Base-by-base conservation (phyloP, 2,797 vertebrate genomes). In the Hozukius guyotensis region DNA sequence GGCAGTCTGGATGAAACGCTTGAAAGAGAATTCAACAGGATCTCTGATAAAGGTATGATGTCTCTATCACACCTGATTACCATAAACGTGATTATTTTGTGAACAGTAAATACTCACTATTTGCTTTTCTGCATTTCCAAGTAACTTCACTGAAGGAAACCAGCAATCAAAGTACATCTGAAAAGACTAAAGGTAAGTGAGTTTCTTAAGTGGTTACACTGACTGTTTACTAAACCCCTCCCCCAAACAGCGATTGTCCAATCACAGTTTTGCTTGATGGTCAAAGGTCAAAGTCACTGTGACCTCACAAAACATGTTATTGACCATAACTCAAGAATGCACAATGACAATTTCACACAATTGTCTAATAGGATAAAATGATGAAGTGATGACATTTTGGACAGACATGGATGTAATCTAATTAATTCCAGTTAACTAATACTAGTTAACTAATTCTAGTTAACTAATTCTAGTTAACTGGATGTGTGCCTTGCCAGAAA, bases 1-100 rank as follows among this genome's bases (percentile, higher is more conserved):
- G 85, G 84, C 61, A 75, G 74, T 27, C 78, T 96, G 75, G 87
- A 90, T 0, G 91, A 95, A 16, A 75, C 86, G 1, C 89, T 95
- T 2, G 84, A 94, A 20, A 88, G 70, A 78, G 96, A 96, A 25
- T 84, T 90, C 42, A 57, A 29, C 63, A 90, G 85, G 77, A 89
- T 96, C 67, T 93, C 93, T 0, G 93, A 95, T n/a, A 94, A 95
- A 60, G 94, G 96, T 95, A 56, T 0, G 60, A 68, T 0, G 53
- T 34, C 3, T 24, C 4, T 25, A 8, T 63, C 5, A 36, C 9
- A 9, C 3, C 4, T 3, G 1, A 52, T 29, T 4, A 12, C 12
- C 6, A 14, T 18, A 5, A 24, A 72, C 13, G 8, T 8, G 1
- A 6, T 49, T 18, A 20, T 60, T 9, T n/a, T 18, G 3, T 53